Percentiles rank a stretch among this genome's conserved stretches.
These are phyloP conservation scores for Caenorhabditis parvicauda DNA, from an alignment of 2,888 invertebrate species.

Conservation along the genomic window DNA sequence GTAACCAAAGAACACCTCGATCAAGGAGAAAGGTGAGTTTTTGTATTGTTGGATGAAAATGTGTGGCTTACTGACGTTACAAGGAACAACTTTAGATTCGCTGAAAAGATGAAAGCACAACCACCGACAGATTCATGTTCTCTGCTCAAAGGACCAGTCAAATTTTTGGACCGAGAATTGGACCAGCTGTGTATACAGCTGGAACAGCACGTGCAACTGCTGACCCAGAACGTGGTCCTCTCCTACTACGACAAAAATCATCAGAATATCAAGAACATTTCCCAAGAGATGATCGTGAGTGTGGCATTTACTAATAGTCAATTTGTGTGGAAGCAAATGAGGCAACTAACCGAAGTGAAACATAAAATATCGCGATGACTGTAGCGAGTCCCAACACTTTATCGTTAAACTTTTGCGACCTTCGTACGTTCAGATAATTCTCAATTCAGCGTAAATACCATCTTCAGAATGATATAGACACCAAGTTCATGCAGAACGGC, in stretches of 20 bases:
- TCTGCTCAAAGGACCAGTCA: slow-evolving; percentile 2
- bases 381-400: no score
- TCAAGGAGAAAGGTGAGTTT: no score
- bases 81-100: no score
- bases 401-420: not conserved
- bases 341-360: not conserved
- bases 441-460: not conserved
- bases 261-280: slow-evolving; percentile 6
- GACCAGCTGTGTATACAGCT: slow-evolving; percentile 9
- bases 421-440: no score
- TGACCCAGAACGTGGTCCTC: slow-evolving; percentile 17
- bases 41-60: no score
- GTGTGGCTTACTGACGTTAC: no score
- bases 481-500: not conserved
- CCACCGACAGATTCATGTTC: slow-evolving; percentile 8
- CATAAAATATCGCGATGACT: no score
- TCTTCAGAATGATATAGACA: no score
- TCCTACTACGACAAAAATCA: slow-evolving; percentile 10
- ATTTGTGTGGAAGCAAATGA: not conserved
- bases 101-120: no score
- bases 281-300: slow-evolving; percentile 20
- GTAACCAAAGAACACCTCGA: no score
- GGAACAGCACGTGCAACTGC: slow-evolving; percentile 22
- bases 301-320: not conserved
- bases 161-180: no score